Conservation (phyloP, 2,797 vertebrate genomes). For the Paguma larvata region DNA sequence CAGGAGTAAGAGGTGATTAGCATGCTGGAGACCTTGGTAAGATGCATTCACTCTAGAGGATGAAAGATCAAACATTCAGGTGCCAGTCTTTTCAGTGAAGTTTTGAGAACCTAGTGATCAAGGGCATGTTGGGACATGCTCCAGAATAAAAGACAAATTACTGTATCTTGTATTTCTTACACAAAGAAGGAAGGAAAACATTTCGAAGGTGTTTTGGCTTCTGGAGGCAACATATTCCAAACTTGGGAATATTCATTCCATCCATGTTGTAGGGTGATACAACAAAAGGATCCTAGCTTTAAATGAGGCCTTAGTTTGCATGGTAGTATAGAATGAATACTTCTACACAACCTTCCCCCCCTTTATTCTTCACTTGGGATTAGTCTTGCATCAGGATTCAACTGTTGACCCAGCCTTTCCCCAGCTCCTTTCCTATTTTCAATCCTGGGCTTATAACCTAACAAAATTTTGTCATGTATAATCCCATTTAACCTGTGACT, state of each 20-base stretch:
- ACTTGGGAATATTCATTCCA: background rate
- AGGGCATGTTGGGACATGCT: background rate
- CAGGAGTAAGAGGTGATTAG: background rate
- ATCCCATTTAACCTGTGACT: conserved; percentile 54
- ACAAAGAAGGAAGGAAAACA: background rate
- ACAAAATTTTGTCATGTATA: conserved; percentile 34
- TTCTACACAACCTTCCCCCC: background rate
- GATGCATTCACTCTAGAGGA: background rate
- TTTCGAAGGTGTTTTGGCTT: background rate
- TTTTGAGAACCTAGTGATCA: background rate
- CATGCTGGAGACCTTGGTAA: background rate
- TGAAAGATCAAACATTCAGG: background rate
- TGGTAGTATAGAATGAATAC: background rate
- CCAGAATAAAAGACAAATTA: conserved; percentile 11
- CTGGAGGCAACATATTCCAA: background rate
- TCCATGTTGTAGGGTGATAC: background rate
- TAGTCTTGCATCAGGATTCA: background rate
- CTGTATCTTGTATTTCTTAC: background rate
- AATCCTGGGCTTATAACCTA: background rate
- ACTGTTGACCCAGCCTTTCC: background rate
- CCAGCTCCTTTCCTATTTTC: background rate
- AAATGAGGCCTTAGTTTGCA: background rate
- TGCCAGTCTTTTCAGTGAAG: background rate
- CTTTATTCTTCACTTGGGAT: background rate
- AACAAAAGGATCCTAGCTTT: background rate